Percentiles rank a stretch among this genome's conserved stretches.
Conservation (phyloP, 2,888 invertebrate genomes). For the Drosophila kokeensis region DNA sequence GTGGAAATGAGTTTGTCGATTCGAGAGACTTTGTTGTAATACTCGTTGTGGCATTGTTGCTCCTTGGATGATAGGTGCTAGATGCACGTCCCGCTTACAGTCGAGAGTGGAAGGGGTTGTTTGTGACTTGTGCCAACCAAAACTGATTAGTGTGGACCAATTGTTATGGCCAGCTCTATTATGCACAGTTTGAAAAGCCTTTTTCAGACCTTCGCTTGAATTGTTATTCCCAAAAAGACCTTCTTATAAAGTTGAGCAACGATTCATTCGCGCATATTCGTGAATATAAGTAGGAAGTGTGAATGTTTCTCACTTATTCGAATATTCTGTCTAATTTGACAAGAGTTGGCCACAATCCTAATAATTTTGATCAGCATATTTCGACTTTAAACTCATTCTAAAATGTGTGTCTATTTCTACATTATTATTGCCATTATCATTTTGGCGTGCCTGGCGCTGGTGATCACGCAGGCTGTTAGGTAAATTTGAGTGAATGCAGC, state of each 20-base stretch:
- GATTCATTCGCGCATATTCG: neutral
- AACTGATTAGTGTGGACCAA: constrained; percentile 5
- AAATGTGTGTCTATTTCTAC: constrained; percentile 55
- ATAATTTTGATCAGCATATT: neutral
- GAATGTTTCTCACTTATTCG: neutral
- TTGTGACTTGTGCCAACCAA: constrained; percentile 7
- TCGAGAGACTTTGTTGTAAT: constrained; percentile 28
- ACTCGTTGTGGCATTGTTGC: constrained; percentile 22
- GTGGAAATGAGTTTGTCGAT: constrained; percentile 2
- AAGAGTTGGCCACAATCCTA: neutral
- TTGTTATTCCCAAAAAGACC: neutral
- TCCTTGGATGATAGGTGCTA: neutral
- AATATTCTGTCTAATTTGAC: too few species aligned
- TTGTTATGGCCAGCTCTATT: constrained; percentile 8
- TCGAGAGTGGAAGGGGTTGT: neutral
- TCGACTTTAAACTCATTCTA: neutral
- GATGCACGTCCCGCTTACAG: constrained; percentile 5
- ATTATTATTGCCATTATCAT: constrained; percentile 22
- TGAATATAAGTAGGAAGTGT: neutral
- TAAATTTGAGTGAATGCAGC: neutral
- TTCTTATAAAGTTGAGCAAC: neutral
- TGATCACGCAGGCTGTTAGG: neutral
- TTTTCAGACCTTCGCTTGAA: neutral
- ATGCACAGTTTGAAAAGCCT: neutral
- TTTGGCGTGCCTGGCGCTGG: neutral